These are phyloP conservation scores for Chiroxiphia lanceolata DNA, from an alignment of 2,797 vertebrate genomes.

Conservation along the genomic window DNA sequence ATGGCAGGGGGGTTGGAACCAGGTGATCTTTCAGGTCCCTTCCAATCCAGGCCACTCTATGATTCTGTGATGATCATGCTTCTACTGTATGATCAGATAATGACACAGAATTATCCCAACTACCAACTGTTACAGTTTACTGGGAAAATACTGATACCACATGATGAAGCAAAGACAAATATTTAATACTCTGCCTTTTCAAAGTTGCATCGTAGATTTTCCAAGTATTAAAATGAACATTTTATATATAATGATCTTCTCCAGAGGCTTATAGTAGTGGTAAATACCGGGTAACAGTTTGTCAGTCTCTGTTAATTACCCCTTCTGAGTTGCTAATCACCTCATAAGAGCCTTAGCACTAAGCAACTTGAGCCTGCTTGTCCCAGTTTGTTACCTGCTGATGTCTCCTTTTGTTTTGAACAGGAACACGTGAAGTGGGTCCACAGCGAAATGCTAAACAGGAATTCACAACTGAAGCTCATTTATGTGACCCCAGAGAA, in stretches of 20 bases:
- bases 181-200: not conserved
- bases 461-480: slow-evolving; percentile 83
- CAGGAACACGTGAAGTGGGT: slow-evolving; percentile 90
- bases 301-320: not conserved
- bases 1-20: not conserved
- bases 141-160: not conserved
- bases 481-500: slow-evolving; percentile 97
- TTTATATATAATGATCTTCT: not conserved
- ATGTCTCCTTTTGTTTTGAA: not conserved
- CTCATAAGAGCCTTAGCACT: not conserved
- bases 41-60: not conserved
- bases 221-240: not conserved
- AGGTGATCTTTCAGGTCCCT: not conserved
- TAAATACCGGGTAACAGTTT: not conserved
- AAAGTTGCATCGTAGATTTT: not conserved
- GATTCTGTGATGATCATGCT: not conserved
- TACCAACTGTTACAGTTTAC: not conserved
- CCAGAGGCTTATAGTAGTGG: not conserved
- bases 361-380: not conserved
- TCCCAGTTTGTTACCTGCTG: not conserved
- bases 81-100: not conserved
- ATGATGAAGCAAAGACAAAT: not conserved
- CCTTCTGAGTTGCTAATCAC: not conserved
- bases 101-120: not conserved
- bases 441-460: slow-evolving; percentile 84